These are phyloP conservation scores for Phrynocephalus versicolor DNA, from an alignment of 2,113 vertebrate species.

Conservation along the genomic window DNA sequence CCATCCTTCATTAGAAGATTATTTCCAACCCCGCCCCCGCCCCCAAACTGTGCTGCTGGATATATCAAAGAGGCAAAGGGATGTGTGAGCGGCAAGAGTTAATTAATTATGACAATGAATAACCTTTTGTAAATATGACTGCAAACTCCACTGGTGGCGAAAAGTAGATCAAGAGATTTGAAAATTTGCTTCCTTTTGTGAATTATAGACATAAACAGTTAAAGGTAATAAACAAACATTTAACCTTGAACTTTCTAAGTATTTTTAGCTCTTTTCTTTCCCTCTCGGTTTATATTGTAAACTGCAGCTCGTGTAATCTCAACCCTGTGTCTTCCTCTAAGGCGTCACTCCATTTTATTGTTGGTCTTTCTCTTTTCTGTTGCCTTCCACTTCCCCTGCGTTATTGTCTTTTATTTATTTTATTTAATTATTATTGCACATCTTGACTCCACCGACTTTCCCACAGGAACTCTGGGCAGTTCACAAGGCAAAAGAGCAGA, in stretches of 20 bases:
- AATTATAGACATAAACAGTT: constrained; percentile 28
- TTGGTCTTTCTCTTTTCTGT: too few relatives aligned
- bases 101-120: constrained; percentile 60
- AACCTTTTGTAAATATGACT: constrained; percentile 41
- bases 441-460: too few relatives aligned
- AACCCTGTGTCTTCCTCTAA: too few relatives aligned
- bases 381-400: too few relatives aligned
- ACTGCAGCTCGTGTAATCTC: too few relatives aligned
- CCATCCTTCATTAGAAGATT: constrained; percentile 45
- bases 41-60: constrained; percentile 26
- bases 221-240: not conserved
- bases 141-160: constrained; percentile 46
- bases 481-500: too few relatives aligned
- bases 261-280: not conserved
- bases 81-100: constrained; percentile 40
- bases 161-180: constrained; percentile 46
- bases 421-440: too few relatives aligned
- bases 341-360: too few relatives aligned
- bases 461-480: too few relatives aligned
- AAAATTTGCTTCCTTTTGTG: constrained; percentile 13
- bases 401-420: too few relatives aligned
- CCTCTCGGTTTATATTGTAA: not conserved
- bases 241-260: not conserved
- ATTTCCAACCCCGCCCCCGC: not conserved
- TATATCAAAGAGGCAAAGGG: constrained; percentile 43